Base-by-base conservation (phyloP, 2,888 invertebrate genomes). In the Tetramorium bicarinatum region DNA sequence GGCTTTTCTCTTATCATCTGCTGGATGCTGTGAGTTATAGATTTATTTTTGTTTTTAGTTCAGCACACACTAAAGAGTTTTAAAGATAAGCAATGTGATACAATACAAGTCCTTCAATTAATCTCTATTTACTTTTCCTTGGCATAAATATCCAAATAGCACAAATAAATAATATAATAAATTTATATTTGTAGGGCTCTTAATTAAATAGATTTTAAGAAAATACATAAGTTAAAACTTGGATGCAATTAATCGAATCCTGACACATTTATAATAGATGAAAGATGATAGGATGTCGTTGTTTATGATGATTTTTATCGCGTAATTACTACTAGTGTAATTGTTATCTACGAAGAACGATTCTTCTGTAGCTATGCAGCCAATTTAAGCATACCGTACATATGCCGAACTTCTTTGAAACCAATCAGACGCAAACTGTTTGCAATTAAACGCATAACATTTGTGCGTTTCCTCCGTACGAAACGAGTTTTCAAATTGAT, bases 341-440 rank as follows among this genome's bases (percentile, higher is more conserved):
- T 15, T n/a, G 34, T n/a, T 44, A 34, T 62, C 62, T 49, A 15
- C 9, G 13, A 66, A 66, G 29, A 77, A 6, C 38, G 25, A 67
- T 77, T 77, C 25, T 29, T 41, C 15, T 8, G 6, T 11, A 34
- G 2, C n/a, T n/a, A 8, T 18, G 29, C 29, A 41, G 54, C n/a
- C 29, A 44, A 67, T 67, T 67, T 41, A 41, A 44, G 13, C 41
- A 2, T n/a, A 15, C 7, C 44, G 4, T 56, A 64, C 25, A 54
- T 67, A 77, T 44, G 47, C 13, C 13, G 21, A 79, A 69, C n/a
- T 69, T 67, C 56, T 38, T 79, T 71, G 71, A 79, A 66, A 41
- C 44, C 54, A 67, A 67, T 77, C 67, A 77, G 38, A 76, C 25
- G 29, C 54, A 67, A 77, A 77, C 44, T 77, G 41, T 77, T 67